These are phyloP conservation scores for Miltochrista miniata DNA, from an alignment of 2,888 invertebrate species.

Conservation along the genomic window DNA sequence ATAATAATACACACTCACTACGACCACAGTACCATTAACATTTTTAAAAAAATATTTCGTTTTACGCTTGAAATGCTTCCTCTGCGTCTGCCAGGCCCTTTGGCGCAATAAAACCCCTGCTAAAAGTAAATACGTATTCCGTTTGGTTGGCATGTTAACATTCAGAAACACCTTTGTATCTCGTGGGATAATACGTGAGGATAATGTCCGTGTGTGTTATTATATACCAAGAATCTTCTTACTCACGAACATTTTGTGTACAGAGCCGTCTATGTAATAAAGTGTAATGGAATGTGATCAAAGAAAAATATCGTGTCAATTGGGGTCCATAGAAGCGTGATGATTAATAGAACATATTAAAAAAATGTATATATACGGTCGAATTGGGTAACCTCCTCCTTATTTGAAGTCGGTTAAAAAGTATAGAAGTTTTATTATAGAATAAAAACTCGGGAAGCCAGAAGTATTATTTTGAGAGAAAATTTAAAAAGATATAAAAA, in stretches of 20 bases:
- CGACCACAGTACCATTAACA: conserved; percentile 1
- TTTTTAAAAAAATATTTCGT: conserved; percentile 26
- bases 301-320: not conserved
- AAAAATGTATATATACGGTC: too few relatives aligned
- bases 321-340: too few relatives aligned
- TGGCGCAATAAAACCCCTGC: conserved; percentile 35
- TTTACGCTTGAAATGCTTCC: conserved; percentile 33
- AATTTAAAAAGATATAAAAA: too few relatives aligned
- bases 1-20: not conserved
- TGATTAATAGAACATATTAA: too few relatives aligned
- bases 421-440: too few relatives aligned
- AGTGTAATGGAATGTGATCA: too few relatives aligned
- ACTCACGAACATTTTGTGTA: conserved; percentile 10
- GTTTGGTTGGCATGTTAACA: conserved; percentile 42
- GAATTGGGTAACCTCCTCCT: too few relatives aligned
- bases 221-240: conserved; percentile 34
- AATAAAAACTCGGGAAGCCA: too few relatives aligned
- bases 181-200: conserved; percentile 41
- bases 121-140: conserved; percentile 43
- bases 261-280: too few relatives aligned
- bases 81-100: conserved; percentile 20
- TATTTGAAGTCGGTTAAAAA: too few relatives aligned
- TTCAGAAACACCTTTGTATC: conserved; percentile 40
- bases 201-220: conserved; percentile 37
- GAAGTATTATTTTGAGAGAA: too few relatives aligned